These are phyloP conservation scores for Vollenhovia emeryi DNA, from an alignment of 1,140 invertebrate species.

Conservation along the genomic window DNA sequence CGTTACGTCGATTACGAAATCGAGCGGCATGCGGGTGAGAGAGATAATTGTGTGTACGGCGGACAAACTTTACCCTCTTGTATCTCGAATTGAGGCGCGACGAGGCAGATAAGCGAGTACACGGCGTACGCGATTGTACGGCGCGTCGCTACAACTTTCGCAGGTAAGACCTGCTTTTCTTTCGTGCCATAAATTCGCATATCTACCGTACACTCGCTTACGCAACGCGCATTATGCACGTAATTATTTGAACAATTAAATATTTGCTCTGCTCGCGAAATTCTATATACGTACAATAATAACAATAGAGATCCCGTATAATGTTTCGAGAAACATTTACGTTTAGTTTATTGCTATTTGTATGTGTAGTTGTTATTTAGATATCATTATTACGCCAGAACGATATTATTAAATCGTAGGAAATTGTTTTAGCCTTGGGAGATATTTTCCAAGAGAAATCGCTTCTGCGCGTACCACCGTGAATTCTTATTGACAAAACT, in stretches of 20 bases:
- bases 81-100: conserved; percentile 60
- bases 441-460: neutral
- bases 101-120: conserved; percentile 61
- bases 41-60: conserved; percentile 64
- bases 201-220: neutral
- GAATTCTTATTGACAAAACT: neutral
- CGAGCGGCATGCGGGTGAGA: neutral
- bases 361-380: neutral
- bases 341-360: conserved; percentile 14
- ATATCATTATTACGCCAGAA: conserved; percentile 1
- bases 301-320: neutral
- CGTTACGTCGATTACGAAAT: conserved; percentile 64
- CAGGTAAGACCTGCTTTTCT: neutral
- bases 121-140: conserved; percentile 17
- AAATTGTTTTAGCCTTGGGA: neutral
- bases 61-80: conserved; percentile 62
- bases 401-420: neutral
- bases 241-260: conserved; percentile 22
- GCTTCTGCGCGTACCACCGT: neutral
- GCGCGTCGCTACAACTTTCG: conserved; percentile 3
- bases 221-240: neutral
- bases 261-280: conserved; percentile 10
- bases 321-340: conserved; percentile 8
- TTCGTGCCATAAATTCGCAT: neutral
- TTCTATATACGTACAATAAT: neutral